Conservation (phyloP, 2,797 vertebrate genomes). For the Peromyscus nudipes region DNA sequence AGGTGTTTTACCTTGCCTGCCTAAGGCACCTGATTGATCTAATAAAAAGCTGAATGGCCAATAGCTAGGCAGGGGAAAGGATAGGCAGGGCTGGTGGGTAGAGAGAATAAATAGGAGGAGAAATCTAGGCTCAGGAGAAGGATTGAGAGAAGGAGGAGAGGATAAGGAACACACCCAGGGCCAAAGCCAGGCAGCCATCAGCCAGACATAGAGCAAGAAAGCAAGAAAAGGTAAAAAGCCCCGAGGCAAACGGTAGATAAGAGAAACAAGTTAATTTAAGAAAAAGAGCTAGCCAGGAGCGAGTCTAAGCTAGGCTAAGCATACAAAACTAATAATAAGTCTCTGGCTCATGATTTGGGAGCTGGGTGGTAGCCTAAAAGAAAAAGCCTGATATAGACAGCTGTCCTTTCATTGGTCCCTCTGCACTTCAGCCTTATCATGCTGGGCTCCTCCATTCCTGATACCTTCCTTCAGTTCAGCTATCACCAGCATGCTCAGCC, state of each 20-base stretch:
- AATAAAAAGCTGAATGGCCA: not conserved
- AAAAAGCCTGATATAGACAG: not conserved
- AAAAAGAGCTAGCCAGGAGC: not conserved
- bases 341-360: not conserved
- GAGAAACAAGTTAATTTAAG: not conserved
- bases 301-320: not conserved
- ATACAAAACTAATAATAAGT: not conserved
- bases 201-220: not conserved
- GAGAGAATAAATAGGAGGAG: not conserved
- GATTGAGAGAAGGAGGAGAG: not conserved
- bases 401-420: not conserved
- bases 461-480: not conserved
- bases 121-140: not conserved
- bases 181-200: not conserved
- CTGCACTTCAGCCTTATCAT: not conserved
- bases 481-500: not conserved
- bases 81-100: not conserved
- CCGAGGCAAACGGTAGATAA: not conserved
- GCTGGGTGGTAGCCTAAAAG: not conserved
- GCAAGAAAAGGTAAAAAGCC: not conserved
- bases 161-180: not conserved
- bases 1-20: not conserved
- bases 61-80: not conserved
- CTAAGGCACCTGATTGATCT: not conserved
- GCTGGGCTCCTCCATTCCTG: not conserved